Base-by-base conservation (phyloP, 2,113 vertebrate genomes). In the Ellobius talpinus region DNA sequence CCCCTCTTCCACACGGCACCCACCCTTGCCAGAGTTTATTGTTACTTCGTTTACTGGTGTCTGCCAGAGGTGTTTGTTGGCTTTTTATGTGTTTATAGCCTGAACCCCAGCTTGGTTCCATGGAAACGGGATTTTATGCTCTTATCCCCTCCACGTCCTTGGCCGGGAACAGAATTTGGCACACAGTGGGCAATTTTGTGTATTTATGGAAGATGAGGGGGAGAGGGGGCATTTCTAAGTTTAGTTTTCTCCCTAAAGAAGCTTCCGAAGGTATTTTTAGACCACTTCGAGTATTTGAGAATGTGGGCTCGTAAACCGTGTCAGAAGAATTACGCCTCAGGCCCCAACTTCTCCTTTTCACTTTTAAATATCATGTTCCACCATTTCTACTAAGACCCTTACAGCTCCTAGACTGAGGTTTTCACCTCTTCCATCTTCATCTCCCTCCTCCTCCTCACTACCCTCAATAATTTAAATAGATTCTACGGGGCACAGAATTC, bases 1-100 rank as follows among this genome's bases (percentile, higher is more conserved):
- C 0, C 1, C 58, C 3, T 0, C 21, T 10, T 33, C n/a, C 63
- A 1, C 2, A 0, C 19, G 0, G 0, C n/a, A 8, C 42, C 36
- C 3, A 5, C 47, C 33, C 45, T 87, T 17, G 36, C 21, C 0
- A 14, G 13, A 24, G 7, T 52, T 68, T 23, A 19, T 19, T 13
- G 33, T 12, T 23, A 1, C 5, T 2, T 42, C 8, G 0, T 39
- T 58, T 4, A 0, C 50, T 88, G 61, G 2, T 4, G 0, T 7
- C 73, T 63, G 42, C n/a, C 29, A 2, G 10, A 29, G 24, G 5
- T 1, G 1, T 19, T n/a, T 23, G 72, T 39, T 47, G 21, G 7
- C 29, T 39, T 17, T 42, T n/a, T 74, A 17, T 16, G 39, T 42
- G 29, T 24, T 68, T 13, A 31, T 7, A 31, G 36, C 84, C 79